Conservation (phyloP, 1,140 invertebrate genomes). For the Nebria ingens region DNA sequence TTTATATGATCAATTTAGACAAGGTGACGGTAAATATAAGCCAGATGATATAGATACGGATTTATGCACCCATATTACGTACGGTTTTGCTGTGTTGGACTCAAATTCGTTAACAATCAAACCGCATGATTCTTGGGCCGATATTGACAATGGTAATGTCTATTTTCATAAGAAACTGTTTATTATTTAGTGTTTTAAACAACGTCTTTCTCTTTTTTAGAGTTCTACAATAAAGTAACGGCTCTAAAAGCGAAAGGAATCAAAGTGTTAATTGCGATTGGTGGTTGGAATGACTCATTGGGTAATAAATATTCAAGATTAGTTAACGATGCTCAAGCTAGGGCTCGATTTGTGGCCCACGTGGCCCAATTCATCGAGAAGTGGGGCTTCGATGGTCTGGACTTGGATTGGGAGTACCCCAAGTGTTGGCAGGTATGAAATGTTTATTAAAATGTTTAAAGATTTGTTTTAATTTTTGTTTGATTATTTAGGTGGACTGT, state of each 20-base stretch:
- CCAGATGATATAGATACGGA: conserved; percentile 53
- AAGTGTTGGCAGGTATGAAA: conserved; percentile 50
- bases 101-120: conserved; percentile 41
- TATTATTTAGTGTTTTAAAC: conserved; percentile 1
- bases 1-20: conserved; percentile 33
- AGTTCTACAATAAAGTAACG: conserved; percentile 54
- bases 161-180: neutral
- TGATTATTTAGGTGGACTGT: conserved; percentile 56
- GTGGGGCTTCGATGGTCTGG: conserved; percentile 57
- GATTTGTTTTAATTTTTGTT: conserved; percentile 11
- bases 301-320: conserved; percentile 51
- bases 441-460: conserved; percentile 1
- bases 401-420: conserved; percentile 65
- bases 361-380: conserved; percentile 49
- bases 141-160: conserved; percentile 51
- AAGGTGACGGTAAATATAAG: conserved; percentile 50
- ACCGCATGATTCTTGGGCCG: conserved; percentile 52
- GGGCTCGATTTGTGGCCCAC: conserved; percentile 47
- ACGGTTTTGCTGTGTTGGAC: conserved; percentile 59
- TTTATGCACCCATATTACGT: conserved; percentile 64
- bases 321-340: conserved; percentile 42
- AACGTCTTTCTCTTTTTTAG: conserved; percentile 16
- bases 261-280: conserved; percentile 57
- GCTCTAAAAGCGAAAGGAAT: conserved; percentile 45
- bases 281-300: conserved; percentile 61